phyloP scores from a whole-genome alignment of 1,140 invertebrate species.

The Pectinophora gossypiella region DNA sequence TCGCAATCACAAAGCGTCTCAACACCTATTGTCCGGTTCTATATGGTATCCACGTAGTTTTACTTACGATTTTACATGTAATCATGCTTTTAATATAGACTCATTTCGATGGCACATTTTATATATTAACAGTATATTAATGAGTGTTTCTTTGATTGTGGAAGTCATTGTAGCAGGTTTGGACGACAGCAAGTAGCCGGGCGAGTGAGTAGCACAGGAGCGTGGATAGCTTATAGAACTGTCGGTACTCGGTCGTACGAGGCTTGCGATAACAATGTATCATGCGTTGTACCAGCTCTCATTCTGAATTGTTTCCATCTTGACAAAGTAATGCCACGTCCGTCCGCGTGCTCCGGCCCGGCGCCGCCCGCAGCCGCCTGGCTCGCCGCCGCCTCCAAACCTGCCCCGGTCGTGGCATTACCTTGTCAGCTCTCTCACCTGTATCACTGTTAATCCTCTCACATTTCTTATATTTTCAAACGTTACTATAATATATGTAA shows the following conservation, averaged over 20 bases:
- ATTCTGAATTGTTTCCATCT: slow-evolving; percentile 33
- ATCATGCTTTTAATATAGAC: background rate
- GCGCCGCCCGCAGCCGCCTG: too few species aligned
- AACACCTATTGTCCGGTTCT: slow-evolving; percentile 6
- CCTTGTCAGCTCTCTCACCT: slow-evolving; percentile 47
- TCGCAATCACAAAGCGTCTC: slow-evolving; percentile 19
- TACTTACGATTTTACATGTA: background rate
- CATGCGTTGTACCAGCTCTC: slow-evolving; percentile 27
- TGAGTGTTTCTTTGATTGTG: background rate
- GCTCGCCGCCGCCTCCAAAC: too few species aligned
- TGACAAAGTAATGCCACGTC: slow-evolving; percentile 58
- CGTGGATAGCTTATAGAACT: slow-evolving; percentile 31
- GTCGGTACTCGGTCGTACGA: slow-evolving; percentile 17
- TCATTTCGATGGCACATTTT: slow-evolving; percentile 2
- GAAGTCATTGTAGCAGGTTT: background rate
- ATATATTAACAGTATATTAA: background rate
- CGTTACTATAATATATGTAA: slow-evolving; percentile 50
- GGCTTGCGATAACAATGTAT: slow-evolving; percentile 40
- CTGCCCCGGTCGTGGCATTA: slow-evolving; percentile 44
- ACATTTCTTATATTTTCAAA: slow-evolving; percentile 43
- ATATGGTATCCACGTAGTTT: slow-evolving; percentile 16
- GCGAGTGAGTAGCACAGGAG: background rate
- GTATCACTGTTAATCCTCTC: slow-evolving; percentile 60
- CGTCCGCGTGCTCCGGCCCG: too few species aligned
- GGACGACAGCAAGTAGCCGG: background rate